These are phyloP conservation scores for Polypedilum vanderplanki DNA, from an alignment of 1,140 invertebrate species.

Conservation along the genomic window DNA sequence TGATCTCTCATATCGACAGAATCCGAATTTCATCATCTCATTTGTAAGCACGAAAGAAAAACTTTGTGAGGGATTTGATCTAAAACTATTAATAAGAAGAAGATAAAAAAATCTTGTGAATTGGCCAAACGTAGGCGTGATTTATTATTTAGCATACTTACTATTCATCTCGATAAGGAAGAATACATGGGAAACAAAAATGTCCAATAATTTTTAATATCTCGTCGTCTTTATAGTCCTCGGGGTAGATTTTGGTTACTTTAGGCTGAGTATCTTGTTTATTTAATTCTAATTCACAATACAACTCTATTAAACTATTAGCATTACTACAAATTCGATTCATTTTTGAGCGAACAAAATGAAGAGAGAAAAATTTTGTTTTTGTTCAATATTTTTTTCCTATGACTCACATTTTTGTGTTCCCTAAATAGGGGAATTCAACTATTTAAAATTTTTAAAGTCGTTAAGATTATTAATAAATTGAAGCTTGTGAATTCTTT, in stretches of 20 bases:
- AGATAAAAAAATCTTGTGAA: neutral
- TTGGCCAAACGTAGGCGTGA: neutral
- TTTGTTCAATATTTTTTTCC: too few relatives aligned
- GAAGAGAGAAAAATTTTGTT: neutral
- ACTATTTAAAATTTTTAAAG: too few relatives aligned
- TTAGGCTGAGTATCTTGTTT: neutral
- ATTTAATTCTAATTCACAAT: neutral
- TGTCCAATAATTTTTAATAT: neutral
- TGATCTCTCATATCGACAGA: conserved; percentile 84
- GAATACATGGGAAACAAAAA: neutral
- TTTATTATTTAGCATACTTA: neutral
- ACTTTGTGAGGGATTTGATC: conserved; percentile 26
- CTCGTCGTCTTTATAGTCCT: neutral
- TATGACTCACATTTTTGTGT: too few relatives aligned
- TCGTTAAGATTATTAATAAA: too few relatives aligned
- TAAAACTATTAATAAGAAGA: neutral
- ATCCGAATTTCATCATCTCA: conserved; percentile 88
- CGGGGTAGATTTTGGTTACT: neutral
- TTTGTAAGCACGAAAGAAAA: conserved; percentile 93
- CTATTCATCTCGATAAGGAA: neutral
- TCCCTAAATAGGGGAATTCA: too few relatives aligned
- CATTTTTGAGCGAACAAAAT: neutral
- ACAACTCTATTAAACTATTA: neutral
- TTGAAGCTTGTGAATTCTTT: too few relatives aligned
- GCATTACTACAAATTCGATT: neutral